Evolutionary conservation across 53 echinoderm and acorn worm species (phyloP), one percentile per base, ranked within the genome.

Genomic region (Temnopleurus reevesii): DNA sequence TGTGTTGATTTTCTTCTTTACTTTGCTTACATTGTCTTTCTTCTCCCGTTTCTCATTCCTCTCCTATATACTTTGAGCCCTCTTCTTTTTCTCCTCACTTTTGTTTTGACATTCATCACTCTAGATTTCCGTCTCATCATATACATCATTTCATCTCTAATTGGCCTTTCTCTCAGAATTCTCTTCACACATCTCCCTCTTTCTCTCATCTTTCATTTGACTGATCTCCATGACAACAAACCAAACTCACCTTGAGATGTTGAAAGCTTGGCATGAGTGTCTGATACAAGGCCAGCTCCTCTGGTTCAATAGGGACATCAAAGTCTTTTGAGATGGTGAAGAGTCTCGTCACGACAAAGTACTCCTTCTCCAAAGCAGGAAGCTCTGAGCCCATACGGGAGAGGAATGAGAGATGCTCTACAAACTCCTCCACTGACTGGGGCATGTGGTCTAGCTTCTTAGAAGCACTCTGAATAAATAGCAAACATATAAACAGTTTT

Each of bases 241-340:
- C 3, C 18, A 5, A 38, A n/a, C n/a, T 31, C 30, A 99, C 99
- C 96, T 99, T 99, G 38, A 99, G 92, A 90, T 99, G 99, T 26
- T 94, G 94, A 77, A 99, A 99, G 76, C 99, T 99, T 27, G 99
- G 99, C 99, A 99, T 99, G 79, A 99, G 93, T 23, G 99, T 99
- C 91, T 99, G 99, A 80, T 99, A 99, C 17, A 96, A 91, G 17
- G 99, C 99, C 59, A 99, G 91, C 61, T 99, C 99, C 90, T 99
- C 99, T 8, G 99, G 96, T 59, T 94, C 89, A 38, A 99, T 95
- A 51, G 89, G 90, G 57, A 93, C 95, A 59, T 94, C 90, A 77
- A 98, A 99, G 90, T 96, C 96, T 59, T 91, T 89, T 63, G 96
- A 93, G 53, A 99, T 99, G 90, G 99, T 99, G 77, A 99, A 99